Base-by-base conservation (phyloP, 2,113 vertebrate species). In the Zapus hudsonius region DNA sequence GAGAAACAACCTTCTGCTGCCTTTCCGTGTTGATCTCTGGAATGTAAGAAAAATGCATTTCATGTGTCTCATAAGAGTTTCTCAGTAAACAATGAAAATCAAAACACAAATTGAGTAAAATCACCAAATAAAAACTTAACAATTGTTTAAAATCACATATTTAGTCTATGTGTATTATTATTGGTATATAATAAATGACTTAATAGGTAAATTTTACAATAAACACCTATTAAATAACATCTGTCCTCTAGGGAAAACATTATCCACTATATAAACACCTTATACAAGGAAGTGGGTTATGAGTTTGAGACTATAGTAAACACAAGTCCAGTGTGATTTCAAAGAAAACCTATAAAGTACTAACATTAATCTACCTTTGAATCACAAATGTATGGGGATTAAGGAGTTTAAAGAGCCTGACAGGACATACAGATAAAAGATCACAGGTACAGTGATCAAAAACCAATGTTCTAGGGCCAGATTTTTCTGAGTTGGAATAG, bases 71-170 rank as follows among this genome's bases (percentile, higher is more conserved):
- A 25, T 36, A 80, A 91, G 83, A 86, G 12, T 29, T 23, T 79
- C 81, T 87, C 89, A 33, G 73, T 66, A 95, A 96, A 84, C 40
- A 90, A 84, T 64, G 33, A 84, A 95, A 95, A 72, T 17, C 83
- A 82, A 94, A 93, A 90, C 38, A 92, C 93, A 95, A 92, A 27
- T n/a, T 70, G 87, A 74, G 31, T 57, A 86, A 95, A 93, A 93
- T 85, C 25, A 95, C 20, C 74, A 88, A 83, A 80, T 90, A 91
- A 96, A 95, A 70, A 78, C 22, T 93, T 90, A 89, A 47, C 6
- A 91, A 69, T 55, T 89, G 61, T 40, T 81, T 89, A 42, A 91
- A 96, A 64, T 84, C 47, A 59, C 10, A 40, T 52, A 67, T 2
- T 29, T 67, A 29, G 8, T 87, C 47, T 27, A 36, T 8, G 44